Conservation (phyloP, 2,797 vertebrate species). For the Corythornis leucogaster region DNA sequence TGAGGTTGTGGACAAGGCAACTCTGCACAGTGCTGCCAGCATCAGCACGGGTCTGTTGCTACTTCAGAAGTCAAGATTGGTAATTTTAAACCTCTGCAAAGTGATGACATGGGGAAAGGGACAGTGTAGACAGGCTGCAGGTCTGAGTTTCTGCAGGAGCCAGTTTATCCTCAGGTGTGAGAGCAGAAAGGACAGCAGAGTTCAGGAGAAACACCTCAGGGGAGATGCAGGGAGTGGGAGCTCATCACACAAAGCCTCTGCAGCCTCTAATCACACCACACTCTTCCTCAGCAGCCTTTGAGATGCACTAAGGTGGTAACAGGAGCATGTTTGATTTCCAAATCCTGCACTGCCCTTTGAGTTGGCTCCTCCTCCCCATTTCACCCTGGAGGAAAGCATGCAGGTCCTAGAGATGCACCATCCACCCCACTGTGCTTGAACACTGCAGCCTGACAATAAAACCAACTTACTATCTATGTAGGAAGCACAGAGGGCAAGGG, state of each 20-base stretch:
- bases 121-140: not conserved
- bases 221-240: not conserved
- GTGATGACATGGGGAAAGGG: fast-evolving
- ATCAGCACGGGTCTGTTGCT: fast-evolving
- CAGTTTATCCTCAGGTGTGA: not conserved
- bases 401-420: not conserved
- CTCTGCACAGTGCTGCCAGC: not conserved
- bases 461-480: fast-evolving
- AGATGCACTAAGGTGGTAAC: fast-evolving
- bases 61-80: not conserved
- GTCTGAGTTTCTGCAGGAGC: not conserved
- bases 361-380: not conserved
- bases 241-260: fast-evolving
- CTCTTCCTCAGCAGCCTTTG: not conserved
- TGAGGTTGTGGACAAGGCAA: not conserved
- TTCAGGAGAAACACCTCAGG: fast-evolving
- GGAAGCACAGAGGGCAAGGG: not conserved
- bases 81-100: not conserved
- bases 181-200: not conserved
- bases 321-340: not conserved
- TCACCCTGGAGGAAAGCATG: not conserved
- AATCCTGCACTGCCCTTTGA: not conserved
- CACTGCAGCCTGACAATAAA: not conserved
- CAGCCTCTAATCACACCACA: not conserved
- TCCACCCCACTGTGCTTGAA: not conserved